Evolutionary conservation across 53 echinoderm and acorn worm genomes (phyloP), one percentile per base, ranked within the genome.

Genomic region (Crossaster papposus): DNA sequence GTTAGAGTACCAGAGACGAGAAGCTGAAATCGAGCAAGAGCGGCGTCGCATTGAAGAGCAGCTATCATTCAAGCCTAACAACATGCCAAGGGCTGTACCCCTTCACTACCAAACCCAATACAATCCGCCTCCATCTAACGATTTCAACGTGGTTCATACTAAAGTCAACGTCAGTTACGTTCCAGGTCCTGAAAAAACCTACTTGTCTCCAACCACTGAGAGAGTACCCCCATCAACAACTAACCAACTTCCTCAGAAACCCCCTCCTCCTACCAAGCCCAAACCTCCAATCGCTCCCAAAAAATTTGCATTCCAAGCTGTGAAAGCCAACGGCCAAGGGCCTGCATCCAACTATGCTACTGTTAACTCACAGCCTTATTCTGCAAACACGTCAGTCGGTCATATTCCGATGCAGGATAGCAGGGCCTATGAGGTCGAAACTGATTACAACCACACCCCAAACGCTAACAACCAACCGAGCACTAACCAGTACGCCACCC

Each of bases 11-110:
- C 93, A 91, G 91, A 54, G 88, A 22, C 92, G 95, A 14, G 99
- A 94, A 36, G 94, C 93, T 65, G 94, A 99, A 65, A 85, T 99
- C 53, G 96, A 94, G 36, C 82, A 91, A 52, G 95, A 99, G 80
- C 89, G 96, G 15, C 53, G 81, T 31, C 96, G 93, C n/a, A 85
- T 99, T 65, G 99, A 99, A 78, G 91, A 93, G 77, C 92, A 92
- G 71, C 65, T 99, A 51, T 89, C 93, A 0, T 83, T 97, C 35
- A 87, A 87, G 26, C 76, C 84, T 14, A 72, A 53, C 23, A 71
- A 51, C 11, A 9, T 22, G 30, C 72, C 84, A 1, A 23, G 54
- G 22, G 63, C 87, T 28, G 52, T 82, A 32, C 90, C 63, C 30
- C 68, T 71, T 70, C 72, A 51, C 30, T 84, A 36, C 34, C 36